A percentile compares a stretch with the other conserved stretches of the same genome.
These are phyloP conservation scores for Hypanus sabinus DNA, from an alignment of 2,113 vertebrate genomes.

Conservation along the genomic window DNA sequence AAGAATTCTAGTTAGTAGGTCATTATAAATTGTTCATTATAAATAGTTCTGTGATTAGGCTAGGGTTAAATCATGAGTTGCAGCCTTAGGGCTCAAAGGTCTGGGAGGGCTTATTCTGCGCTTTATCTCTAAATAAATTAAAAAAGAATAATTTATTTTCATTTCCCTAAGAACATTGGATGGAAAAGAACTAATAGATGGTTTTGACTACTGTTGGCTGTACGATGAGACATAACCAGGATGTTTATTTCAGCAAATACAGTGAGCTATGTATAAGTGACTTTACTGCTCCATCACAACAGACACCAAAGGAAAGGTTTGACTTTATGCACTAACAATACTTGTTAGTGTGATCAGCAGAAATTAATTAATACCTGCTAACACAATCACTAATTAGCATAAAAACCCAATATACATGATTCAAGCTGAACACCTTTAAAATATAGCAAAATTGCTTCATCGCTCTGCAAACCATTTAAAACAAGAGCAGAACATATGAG, in stretches of 20 bases:
- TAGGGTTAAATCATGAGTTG: no score
- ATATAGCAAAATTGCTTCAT: neutral
- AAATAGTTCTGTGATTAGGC: no score
- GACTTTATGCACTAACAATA: neutral
- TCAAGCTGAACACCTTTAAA: neutral
- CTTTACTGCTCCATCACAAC: slow-evolving; percentile 16
- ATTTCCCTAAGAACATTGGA: neutral
- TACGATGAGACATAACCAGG: neutral
- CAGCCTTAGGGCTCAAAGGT: no score
- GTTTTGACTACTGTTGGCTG: neutral
- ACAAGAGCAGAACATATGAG: neutral
- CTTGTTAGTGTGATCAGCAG: neutral
- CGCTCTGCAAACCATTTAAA: neutral
- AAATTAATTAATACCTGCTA: slow-evolving; percentile 15
- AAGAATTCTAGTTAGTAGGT: no score
- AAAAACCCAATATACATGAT: neutral
- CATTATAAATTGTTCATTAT: no score
- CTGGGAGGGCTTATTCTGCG: no score
- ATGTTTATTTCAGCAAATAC: neutral
- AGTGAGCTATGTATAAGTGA: neutral
- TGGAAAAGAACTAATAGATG: neutral
- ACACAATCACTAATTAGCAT: neutral
- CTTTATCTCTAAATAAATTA: no score
- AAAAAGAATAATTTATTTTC: neutral
- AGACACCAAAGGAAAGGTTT: neutral